phyloP scores from a whole-genome alignment of 2,888 invertebrate genomes.

The Megamerina dolium region DNA sequence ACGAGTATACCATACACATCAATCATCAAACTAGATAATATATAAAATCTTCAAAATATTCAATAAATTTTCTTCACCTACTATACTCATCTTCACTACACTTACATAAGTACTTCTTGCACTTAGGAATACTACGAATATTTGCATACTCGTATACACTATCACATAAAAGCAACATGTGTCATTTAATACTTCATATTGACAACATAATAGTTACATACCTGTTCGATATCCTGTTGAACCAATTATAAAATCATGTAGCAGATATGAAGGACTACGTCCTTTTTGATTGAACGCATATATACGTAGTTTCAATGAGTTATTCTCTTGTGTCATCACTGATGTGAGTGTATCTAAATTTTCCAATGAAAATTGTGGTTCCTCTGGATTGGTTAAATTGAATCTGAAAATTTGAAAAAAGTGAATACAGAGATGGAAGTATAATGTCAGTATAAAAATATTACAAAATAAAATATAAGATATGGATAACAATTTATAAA shows the following conservation, averaged over 20 bases:
- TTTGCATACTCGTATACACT: not conserved
- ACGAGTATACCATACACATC: too few relatives aligned
- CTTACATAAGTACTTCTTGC: not conserved
- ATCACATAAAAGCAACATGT: not conserved
- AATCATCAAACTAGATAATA: too few relatives aligned
- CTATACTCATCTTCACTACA: too few relatives aligned
- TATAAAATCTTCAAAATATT: too few relatives aligned
- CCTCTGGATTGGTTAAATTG: conserved; percentile 47
- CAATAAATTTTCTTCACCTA: too few relatives aligned
- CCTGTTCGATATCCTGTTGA: conserved; percentile 67
- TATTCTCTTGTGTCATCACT: conserved; percentile 72
- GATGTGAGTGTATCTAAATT: conserved; percentile 67
- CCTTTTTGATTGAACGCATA: conserved; percentile 80
- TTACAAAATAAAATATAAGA: too few relatives aligned
- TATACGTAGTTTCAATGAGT: conserved; percentile 70
- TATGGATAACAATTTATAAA: too few relatives aligned
- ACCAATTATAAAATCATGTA: conserved; percentile 72
- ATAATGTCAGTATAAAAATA: too few relatives aligned
- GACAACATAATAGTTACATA: conserved; percentile 26
- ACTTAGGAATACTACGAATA: not conserved
- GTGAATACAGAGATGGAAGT: too few relatives aligned
- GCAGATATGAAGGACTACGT: conserved; percentile 62
- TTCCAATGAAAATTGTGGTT: conserved; percentile 47
- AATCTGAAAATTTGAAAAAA: conserved; percentile 32
- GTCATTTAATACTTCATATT: not conserved